Percentiles rank a stretch among this genome's conserved stretches.
Evolutionary conservation across 64 coral and sea anemone species (phyloP).

Genomic region (Platygyra sinensis): DNA sequence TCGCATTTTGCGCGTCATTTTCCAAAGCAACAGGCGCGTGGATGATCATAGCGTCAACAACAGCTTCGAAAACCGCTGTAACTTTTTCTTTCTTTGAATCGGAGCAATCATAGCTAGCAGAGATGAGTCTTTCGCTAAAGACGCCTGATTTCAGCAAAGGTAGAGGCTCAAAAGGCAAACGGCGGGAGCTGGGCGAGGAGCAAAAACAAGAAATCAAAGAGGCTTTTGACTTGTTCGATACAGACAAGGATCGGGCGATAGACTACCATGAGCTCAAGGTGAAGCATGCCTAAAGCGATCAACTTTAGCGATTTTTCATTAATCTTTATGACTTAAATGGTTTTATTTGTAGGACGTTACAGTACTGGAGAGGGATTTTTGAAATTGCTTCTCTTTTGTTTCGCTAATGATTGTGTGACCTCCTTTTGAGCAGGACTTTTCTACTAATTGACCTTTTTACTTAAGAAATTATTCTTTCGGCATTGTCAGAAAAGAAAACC

Average conservation of each 20-base stretch:
- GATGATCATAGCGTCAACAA: neutral
- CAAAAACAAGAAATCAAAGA: constrained; percentile 99
- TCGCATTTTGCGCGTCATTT: constrained; percentile 50
- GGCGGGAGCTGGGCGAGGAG: constrained; percentile 93
- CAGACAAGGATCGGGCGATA: constrained; percentile 96
- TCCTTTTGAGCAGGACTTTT: neutral
- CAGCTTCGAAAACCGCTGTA: neutral
- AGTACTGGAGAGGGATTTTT: neutral
- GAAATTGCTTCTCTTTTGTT: constrained; percentile 6
- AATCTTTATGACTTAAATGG: neutral
- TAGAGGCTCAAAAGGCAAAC: constrained; percentile 78
- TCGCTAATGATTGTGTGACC: constrained; percentile 22
- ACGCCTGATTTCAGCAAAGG: constrained; percentile 96
- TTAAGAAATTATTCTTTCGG: constrained; percentile 10
- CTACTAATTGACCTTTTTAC: constrained; percentile 23
- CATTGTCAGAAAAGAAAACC: neutral
- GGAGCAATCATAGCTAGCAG: neutral
- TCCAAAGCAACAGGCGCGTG: constrained; percentile 46
- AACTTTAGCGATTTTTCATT: neutral
- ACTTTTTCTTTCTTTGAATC: neutral
- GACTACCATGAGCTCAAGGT: constrained; percentile 99
- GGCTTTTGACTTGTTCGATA: constrained; percentile 98
- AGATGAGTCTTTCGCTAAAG: constrained; percentile 97
- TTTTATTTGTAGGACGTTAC: neutral
- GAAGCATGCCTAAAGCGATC: constrained; percentile 1